Base-by-base conservation (phyloP, 2,797 vertebrate species). In the Tadarida brasiliensis region DNA sequence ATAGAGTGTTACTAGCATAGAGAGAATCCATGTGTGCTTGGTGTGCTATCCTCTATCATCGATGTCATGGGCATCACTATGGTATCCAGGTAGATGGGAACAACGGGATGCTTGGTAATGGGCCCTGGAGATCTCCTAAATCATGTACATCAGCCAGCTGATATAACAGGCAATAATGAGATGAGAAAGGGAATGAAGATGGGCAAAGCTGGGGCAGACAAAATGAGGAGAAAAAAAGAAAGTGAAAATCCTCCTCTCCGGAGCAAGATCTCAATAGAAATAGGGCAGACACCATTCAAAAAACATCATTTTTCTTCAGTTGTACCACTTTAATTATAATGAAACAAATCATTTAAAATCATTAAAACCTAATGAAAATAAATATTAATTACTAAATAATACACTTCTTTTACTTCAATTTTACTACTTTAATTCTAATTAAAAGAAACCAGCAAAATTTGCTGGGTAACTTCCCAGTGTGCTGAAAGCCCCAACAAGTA, bases 351-450 rank as follows among this genome's bases (percentile, higher is more conserved):
- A 77, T n/a, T 59, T 68, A 28, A 59, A 85, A 61, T 61, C 15
- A 61, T 80, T 76, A 44, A 68, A 49, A 33, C 82, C 57, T 49
- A 91, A 81, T 65, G 71, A 73, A 87, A 87, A 65, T 47, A 71
- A 73, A 39, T 80, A 39, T 78, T 74, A 77, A 84, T 65, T 61
- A 35, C 44, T 47, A 77, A 57, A 67, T n/a, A 57, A 68, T 56
- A 28, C 24, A 24, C 71, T 88, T 2, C 80, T 49, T 89, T 74
- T 82, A 57, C 57, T 83, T 91, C 67, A 71, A 10, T 67, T 49
- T 26, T 8, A 47, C 22, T 67, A 47, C 51, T 93, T 96, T 12
- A 95, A 88, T 87, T 68, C n/a, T 59, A 87, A 39, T 91, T 39
- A 78, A 90, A 70, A 26, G 33, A 78, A 74, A 59, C 8, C 80